A percentile compares a stretch with the other conserved stretches of the same genome.
Evolutionary conservation across 64 coral and sea anemone genomes (phyloP).

Genomic region (Actinia equina): DNA sequence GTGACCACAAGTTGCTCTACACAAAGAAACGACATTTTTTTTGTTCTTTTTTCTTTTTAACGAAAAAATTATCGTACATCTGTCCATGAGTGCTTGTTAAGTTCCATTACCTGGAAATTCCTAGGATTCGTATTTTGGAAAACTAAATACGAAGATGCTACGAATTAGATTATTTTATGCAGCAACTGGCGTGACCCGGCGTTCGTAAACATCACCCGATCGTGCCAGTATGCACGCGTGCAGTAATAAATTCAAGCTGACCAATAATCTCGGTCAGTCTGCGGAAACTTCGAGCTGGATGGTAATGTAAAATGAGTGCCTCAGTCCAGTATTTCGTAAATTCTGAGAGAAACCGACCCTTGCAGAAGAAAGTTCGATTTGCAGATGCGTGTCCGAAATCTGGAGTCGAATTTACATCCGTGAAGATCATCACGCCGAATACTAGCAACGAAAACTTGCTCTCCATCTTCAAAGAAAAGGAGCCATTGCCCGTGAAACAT

Average conservation of each 20-base stretch:
- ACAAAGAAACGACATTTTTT: no score
- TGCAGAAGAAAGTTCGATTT: conserved; percentile 43
- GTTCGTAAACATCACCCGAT: neutral
- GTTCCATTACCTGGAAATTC: no score
- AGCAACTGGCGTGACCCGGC: neutral
- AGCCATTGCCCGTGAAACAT: neutral
- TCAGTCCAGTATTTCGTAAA: neutral
- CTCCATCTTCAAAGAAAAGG: neutral
- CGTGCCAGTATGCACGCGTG: neutral
- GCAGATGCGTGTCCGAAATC: conserved; percentile 34
- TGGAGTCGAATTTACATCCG: conserved; percentile 21
- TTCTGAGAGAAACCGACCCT: neutral
- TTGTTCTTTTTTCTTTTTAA: no score
- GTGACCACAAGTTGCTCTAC: no score
- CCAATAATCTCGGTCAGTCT: neutral
- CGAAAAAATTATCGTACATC: no score
- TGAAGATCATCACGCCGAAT: conserved; percentile 57
- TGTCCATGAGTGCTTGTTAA: no score
- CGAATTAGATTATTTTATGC: no score
- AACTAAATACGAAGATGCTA: no score
- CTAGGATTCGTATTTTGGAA: no score
- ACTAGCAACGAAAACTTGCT: conserved; percentile 48
- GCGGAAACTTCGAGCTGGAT: neutral
- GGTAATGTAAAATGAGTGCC: neutral
- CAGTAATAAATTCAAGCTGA: neutral